These are phyloP conservation scores for Acrocyrtus sp. DNA, from an alignment of 2,888 invertebrate species.

Conservation along the genomic window DNA sequence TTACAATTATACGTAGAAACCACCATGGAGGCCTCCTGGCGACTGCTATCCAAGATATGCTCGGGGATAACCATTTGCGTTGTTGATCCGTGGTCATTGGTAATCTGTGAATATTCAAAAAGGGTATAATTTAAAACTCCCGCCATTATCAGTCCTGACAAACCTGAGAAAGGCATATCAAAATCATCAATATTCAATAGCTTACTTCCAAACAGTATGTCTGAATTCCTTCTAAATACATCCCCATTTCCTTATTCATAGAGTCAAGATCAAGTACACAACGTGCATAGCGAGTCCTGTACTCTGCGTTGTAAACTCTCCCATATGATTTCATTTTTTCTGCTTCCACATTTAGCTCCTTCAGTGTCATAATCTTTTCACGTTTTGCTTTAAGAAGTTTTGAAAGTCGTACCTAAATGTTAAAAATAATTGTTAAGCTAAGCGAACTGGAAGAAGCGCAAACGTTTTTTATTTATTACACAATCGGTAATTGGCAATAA, in stretches of 20 bases:
- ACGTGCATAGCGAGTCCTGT: slow-evolving; percentile 89
- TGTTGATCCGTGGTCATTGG: slow-evolving; percentile 81
- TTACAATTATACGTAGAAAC: slow-evolving; percentile 77
- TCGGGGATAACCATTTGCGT: slow-evolving; percentile 90
- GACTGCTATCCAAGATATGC: slow-evolving; percentile 86
- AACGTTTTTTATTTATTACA: too few relatives aligned
- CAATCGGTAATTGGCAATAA: neutral
- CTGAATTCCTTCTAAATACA: slow-evolving; percentile 86
- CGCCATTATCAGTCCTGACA: slow-evolving; percentile 4
- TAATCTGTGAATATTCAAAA: slow-evolving; percentile 74
- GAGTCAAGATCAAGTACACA: slow-evolving; percentile 87
- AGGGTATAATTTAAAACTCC: slow-evolving; percentile 13
- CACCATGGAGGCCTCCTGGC: slow-evolving; percentile 83
- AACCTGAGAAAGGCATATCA: neutral
- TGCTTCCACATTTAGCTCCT: slow-evolving; percentile 89
- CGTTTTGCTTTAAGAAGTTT: slow-evolving; percentile 87
- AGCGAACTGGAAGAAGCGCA: too few relatives aligned
- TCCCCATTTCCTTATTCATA: slow-evolving; percentile 88
- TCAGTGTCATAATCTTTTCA: slow-evolving; percentile 80
- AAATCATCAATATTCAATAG: neutral
- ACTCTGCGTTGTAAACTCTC: slow-evolving; percentile 83
- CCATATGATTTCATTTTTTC: slow-evolving; percentile 87
- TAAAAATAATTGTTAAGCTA: too few relatives aligned
- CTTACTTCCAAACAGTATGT: slow-evolving; percentile 78
- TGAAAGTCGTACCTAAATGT: slow-evolving; percentile 79